Percentiles rank a stretch among this genome's conserved stretches.
phyloP scores from a whole-genome alignment of 2,113 vertebrate genomes.

The Falco punctatus region DNA sequence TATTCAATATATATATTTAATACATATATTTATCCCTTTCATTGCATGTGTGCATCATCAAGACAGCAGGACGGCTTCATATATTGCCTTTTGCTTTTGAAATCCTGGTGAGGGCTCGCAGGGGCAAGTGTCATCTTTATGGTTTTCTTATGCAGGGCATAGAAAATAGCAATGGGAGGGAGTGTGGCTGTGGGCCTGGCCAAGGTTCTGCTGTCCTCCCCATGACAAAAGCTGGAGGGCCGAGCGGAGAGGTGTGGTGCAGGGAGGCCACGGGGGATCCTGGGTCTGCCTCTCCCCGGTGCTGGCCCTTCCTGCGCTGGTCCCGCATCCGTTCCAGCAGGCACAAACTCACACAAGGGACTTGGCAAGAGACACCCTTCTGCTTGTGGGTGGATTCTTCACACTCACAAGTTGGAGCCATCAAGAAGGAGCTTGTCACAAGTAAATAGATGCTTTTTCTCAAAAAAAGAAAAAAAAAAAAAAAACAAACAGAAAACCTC shows the following conservation, averaged over 20 bases:
- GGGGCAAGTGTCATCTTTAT: neutral
- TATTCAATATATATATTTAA: neutral
- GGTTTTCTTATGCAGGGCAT: neutral
- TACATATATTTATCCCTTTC: neutral
- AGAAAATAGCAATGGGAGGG: neutral
- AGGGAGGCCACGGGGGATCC: neutral
- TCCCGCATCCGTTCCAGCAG: neutral
- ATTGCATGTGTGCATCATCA: neutral
- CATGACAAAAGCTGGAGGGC: accelerated
- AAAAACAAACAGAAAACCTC: neutral
- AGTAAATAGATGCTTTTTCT: neutral
- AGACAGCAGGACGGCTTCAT: neutral
- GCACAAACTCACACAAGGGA: neutral
- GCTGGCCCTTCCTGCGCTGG: neutral
- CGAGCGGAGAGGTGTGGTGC: neutral
- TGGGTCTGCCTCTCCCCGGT: accelerated
- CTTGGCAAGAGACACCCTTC: neutral
- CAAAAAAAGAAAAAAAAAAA: neutral
- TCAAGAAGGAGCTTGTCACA: neutral
- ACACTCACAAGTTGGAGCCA: neutral
- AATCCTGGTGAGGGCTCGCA: neutral
- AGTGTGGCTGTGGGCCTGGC: neutral
- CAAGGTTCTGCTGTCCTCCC: neutral
- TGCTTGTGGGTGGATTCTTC: neutral
- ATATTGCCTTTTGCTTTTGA: neutral